Evolutionary conservation across 2,888 invertebrate species (phyloP).

Genomic region (Ceramica pisi): DNA sequence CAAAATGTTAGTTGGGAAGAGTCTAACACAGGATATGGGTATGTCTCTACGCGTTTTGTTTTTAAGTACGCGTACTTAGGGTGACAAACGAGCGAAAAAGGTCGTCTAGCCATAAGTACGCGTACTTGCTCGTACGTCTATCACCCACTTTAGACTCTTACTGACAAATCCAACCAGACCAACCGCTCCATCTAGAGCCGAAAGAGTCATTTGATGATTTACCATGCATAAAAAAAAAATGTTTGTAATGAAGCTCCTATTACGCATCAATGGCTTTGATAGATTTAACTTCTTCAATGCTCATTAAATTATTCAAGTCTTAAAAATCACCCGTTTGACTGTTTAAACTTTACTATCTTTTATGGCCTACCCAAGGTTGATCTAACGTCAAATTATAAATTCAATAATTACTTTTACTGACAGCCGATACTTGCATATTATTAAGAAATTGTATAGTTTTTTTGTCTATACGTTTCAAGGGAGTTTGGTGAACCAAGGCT

Average conservation of each 20-base stretch:
- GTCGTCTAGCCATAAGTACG: no score
- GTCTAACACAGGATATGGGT: no score
- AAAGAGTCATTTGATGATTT: no score
- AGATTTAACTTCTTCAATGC: constrained; percentile 5
- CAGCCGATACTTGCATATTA: constrained; percentile 52
- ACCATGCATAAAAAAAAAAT: no score
- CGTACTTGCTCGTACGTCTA: no score
- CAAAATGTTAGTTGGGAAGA: no score
- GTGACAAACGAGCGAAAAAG: no score
- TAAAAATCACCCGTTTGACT: background rate
- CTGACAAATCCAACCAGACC: no score
- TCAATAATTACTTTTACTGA: constrained; percentile 61
- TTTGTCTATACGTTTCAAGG: constrained; percentile 57
- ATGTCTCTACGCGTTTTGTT: no score
- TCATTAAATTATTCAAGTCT: constrained; percentile 27
- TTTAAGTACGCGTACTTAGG: no score
- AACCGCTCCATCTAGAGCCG: no score
- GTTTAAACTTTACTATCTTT: constrained; percentile 32
- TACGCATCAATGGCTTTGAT: background rate
- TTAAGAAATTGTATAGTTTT: constrained; percentile 46
- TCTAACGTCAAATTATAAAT: constrained; percentile 47
- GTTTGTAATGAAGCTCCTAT: background rate
- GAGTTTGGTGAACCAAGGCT: constrained; percentile 45
- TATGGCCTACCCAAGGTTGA: constrained; percentile 44
- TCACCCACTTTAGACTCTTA: no score